Base-by-base conservation (phyloP, 2,797 vertebrate species). In the Gymnothorax reevesii region DNA sequence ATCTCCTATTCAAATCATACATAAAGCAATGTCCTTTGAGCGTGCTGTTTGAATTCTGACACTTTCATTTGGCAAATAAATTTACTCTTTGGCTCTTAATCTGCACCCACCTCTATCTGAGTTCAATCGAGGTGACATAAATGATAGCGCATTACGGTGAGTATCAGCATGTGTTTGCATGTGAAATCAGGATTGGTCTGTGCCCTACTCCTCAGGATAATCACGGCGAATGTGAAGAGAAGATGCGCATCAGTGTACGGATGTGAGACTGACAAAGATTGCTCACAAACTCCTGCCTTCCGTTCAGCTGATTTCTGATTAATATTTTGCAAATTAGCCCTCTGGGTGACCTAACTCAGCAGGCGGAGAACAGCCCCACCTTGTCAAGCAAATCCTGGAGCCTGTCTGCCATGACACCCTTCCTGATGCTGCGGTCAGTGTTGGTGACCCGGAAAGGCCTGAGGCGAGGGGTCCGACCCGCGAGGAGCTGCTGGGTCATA, bases 401-500 rank as follows among this genome's bases (percentile, higher is more conserved):
- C 4, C 92, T 91, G 0, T 94, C 92, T 0, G 97, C 98, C 94
- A 96, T 95, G 87, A 99, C 88, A 0, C 98, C 98, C 90, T 99
- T 99, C 88, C 97, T 97, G 89, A 97, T 1, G 0, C 96, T 97
- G 79, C 97, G 97, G 84, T 97, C 96, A 0, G 92, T 93, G 84
- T 95, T 97, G n/a, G 94, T 95, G 71, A 98, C 94, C 0, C 96
- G 94, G 87, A 93, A 98, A 62, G 97, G 97, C 62, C 94, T 96
- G 0, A 93, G 89, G 0, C 85, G 91, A 0, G 93, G 90, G 33
- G 89, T 86, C 0, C 94, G 92, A 15, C 94, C 92, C 0, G 92
- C 90, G 84, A 98, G 94, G 7, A 98, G 92, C 91, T 97, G 97
- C 87, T 97, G 96, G 73, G 96, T 97, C 95, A 97, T 91, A 69